Evolutionary conservation across 2,113 vertebrate genomes (phyloP).

Genomic region (Hiodon alosoides): DNA sequence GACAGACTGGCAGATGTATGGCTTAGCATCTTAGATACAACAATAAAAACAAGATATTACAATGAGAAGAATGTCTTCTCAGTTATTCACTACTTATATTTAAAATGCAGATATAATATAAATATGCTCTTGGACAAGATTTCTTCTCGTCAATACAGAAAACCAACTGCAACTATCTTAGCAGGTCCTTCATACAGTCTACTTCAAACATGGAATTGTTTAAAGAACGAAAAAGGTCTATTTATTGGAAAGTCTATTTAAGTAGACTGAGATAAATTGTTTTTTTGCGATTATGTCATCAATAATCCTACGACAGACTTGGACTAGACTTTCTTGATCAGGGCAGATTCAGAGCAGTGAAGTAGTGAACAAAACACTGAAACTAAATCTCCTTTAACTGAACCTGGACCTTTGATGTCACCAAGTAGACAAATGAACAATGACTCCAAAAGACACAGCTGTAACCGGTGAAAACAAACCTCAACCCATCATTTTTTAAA

Average conservation of each 20-base stretch:
- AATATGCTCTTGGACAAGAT: too few species aligned
- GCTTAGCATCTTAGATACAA: too few species aligned
- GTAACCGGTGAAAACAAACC: neutral
- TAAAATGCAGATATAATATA: too few species aligned
- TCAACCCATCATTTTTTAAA: neutral
- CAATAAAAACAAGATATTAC: too few species aligned
- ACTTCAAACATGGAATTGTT: neutral
- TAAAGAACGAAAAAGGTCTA: neutral
- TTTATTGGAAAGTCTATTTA: neutral
- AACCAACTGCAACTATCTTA: too few species aligned
- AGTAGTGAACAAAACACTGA: neutral
- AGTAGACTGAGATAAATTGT: neutral
- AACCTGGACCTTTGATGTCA: neutral
- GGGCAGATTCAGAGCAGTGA: too few species aligned
- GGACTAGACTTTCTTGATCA: too few species aligned
- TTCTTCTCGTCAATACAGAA: too few species aligned
- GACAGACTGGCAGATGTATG: too few species aligned
- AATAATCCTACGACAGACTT: too few species aligned
- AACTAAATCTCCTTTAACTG: neutral
- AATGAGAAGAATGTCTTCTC: neutral
- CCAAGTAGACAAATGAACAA: neutral
- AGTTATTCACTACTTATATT: neutral
- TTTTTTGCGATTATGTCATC: too few species aligned
- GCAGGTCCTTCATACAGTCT: neutral
- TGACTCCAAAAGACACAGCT: neutral